Percentiles rank a stretch among this genome's conserved stretches.
Evolutionary conservation across 1,140 invertebrate species (phyloP).

Genomic region (Dermatophagoides farinae): DNA sequence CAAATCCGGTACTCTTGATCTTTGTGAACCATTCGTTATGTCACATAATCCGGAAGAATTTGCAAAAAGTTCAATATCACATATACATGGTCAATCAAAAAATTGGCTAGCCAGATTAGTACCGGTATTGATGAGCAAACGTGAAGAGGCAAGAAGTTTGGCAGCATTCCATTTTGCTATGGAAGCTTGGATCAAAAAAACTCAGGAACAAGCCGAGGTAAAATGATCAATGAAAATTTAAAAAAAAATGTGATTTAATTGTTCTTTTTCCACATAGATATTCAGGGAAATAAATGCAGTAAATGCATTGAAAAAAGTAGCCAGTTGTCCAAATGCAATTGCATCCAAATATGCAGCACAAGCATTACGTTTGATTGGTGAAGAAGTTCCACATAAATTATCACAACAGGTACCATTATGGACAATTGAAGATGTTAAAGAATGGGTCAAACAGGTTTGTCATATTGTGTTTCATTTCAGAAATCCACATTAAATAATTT

Average conservation of each 20-base stretch:
- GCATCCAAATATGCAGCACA: constrained; percentile 93
- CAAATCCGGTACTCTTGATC: constrained; percentile 76
- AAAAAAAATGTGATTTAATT: background rate
- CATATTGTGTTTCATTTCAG: too few relatives aligned
- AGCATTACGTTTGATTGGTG: constrained; percentile 79
- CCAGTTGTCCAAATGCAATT: constrained; percentile 89
- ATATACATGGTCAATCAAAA: constrained; percentile 86
- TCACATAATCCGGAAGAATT: constrained; percentile 84
- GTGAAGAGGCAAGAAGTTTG: constrained; percentile 83
- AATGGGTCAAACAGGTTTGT: constrained; percentile 78
- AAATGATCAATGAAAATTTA: background rate
- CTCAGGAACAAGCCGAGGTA: constrained; percentile 72
- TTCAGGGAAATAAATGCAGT: constrained; percentile 88
- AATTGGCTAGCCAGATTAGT: constrained; percentile 83
- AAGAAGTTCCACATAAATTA: constrained; percentile 87
- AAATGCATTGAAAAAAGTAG: constrained; percentile 82
- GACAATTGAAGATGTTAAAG: constrained; percentile 82
- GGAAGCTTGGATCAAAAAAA: constrained; percentile 93
- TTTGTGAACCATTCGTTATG: constrained; percentile 89
- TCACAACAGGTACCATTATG: constrained; percentile 94
- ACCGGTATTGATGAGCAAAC: constrained; percentile 80
- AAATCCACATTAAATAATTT: too few relatives aligned
- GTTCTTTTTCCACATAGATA: constrained; percentile 31
- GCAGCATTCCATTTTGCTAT: constrained; percentile 98
- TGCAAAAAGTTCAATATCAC: constrained; percentile 61